phyloP scores from a whole-genome alignment of 1,140 invertebrate species.

The Camponotus floridanus region DNA sequence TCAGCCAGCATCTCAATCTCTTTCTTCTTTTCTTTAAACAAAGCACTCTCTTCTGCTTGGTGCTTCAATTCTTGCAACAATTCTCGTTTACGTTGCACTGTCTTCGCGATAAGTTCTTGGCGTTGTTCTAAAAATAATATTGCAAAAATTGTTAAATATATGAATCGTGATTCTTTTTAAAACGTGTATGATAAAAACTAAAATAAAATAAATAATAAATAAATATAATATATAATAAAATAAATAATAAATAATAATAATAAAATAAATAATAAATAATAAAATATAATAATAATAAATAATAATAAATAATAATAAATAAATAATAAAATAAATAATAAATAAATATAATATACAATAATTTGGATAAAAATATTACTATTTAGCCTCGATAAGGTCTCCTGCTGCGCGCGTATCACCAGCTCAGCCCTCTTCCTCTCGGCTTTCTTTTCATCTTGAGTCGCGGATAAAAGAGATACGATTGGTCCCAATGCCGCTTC shows the following conservation, averaged over 20 bases:
- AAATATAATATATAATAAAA: too few relatives aligned
- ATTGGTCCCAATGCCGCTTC: constrained; percentile 75
- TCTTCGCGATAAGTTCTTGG: constrained; percentile 77
- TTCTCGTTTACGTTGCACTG: constrained; percentile 82
- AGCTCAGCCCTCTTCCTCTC: constrained; percentile 78
- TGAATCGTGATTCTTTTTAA: not conserved
- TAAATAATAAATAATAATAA: too few relatives aligned
- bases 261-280: too few relatives aligned
- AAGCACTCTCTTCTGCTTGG: constrained; percentile 84
- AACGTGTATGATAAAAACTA: not conserved
- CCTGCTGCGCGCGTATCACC: constrained; percentile 78
- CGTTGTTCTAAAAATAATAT: constrained; percentile 78
- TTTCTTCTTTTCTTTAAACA: constrained; percentile 83
- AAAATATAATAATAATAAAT: too few relatives aligned
- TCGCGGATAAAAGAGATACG: constrained; percentile 78
- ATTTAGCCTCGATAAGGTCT: constrained; percentile 77
- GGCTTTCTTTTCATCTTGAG: constrained; percentile 77
- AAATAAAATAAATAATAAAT: not conserved
- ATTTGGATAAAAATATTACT: constrained; percentile 65
- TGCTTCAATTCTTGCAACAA: constrained; percentile 82
- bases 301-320: too few relatives aligned
- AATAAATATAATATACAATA: too few relatives aligned
- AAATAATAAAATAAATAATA: not conserved
- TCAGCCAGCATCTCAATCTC: constrained; percentile 84
- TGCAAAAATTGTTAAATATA: not conserved